Evolutionary conservation across 2,888 invertebrate genomes (phyloP), one percentile per base, ranked within the genome.

Genomic region (Sturmia bella): DNA sequence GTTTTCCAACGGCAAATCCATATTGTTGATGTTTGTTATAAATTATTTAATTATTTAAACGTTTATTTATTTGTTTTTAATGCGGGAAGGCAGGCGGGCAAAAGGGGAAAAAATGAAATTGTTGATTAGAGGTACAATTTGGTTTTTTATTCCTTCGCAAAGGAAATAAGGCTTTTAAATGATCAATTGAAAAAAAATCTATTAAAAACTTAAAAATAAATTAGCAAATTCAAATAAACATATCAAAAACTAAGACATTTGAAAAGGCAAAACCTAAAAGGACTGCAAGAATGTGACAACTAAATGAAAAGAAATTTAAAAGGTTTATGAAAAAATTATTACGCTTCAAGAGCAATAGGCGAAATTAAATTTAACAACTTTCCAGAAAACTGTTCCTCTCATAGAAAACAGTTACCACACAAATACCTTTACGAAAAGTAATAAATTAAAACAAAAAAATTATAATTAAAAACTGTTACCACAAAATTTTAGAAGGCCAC

Each of bases 21-120:
- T 2, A 48, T 27, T 19, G 45, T 68, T 68, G n/a, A n/a, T n/a
- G 43, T 54, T 15, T 56, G 19, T 68, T 19, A 32, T 52, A 48
- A 39, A 21, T 37, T n/a, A 15, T 15, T 43, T 52, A 37, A 41
- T 27, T 57, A 13, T 66, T 43, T 12, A 21, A n/a, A 19, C 15
- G 3, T 9, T 59, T 64, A 11, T 69, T 45, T 54, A 54, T 59
- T 54, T 11, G 37, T n/a, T 61, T 52, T 61, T 57, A 68, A 63
- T 68, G 61, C 82, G 27, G 78, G 68, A 78, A 64, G 82, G 82
- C 78, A 75, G 61, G 78, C 78, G n/a, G n/a, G n/a, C n/a, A n/a
- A 82, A 76, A 61, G 24, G 68, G 50, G 37, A 66, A 48, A 66
- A 73, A 76, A 45, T 70, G 17, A 75, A 27, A 50, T 50, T 41